Percentiles rank a stretch among this genome's conserved stretches.
Evolutionary conservation across 2,113 vertebrate species (phyloP).

Genomic region (Grantiella picta): DNA sequence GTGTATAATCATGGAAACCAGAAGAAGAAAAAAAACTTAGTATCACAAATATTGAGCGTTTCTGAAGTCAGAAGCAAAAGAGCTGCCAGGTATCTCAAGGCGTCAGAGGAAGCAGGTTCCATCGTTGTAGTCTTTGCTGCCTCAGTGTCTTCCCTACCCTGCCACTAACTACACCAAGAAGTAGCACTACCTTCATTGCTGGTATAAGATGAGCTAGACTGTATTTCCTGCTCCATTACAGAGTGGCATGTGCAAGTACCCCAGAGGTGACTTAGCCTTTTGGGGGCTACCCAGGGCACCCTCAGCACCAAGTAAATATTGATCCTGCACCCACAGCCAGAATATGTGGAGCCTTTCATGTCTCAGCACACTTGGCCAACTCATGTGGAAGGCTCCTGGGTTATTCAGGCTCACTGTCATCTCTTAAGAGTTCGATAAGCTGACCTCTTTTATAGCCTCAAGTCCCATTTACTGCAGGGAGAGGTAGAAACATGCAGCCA

Average conservation of each 20-base stretch:
- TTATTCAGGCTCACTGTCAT: not conserved
- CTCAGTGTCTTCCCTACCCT: not conserved
- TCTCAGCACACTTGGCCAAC: not conserved
- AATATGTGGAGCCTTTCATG: fast-evolving
- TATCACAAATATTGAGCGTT: not conserved
- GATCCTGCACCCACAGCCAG: not conserved
- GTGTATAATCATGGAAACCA: not conserved
- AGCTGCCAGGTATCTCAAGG: not conserved
- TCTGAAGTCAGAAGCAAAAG: not conserved
- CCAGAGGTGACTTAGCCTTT: not conserved
- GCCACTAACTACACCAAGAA: not conserved
- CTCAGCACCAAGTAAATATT: not conserved
- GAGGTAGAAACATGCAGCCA: not conserved
- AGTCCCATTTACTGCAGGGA: not conserved
- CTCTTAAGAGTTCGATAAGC: not conserved
- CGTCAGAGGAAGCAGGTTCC: not conserved
- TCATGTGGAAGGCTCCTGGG: not conserved
- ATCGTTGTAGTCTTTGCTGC: not conserved
- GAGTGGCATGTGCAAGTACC: not conserved
- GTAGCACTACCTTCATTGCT: not conserved
- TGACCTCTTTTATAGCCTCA: not conserved
- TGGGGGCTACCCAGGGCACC: not conserved
- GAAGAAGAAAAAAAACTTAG: not conserved
- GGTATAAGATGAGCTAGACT: not conserved
- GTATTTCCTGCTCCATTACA: not conserved